Evolutionary conservation across 2,113 vertebrate genomes (phyloP), one percentile per base, ranked within the genome.

Genomic region (Picathartes gymnocephalus): DNA sequence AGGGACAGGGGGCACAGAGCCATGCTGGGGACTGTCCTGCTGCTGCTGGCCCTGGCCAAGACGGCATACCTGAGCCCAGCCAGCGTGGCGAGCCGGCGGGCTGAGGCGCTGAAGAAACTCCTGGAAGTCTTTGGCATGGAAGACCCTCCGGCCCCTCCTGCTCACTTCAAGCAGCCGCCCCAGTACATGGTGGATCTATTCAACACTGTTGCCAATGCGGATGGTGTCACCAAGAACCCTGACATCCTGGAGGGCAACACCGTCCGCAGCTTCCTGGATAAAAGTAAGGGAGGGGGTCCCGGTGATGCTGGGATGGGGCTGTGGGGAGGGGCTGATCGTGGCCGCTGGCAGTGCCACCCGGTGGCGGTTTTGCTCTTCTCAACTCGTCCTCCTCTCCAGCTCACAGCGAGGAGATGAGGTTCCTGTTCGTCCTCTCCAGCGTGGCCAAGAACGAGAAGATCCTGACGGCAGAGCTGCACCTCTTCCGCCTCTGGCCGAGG

Each of bases 141-240:
- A 28, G 99, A 98, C 15, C 97, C 98, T 3, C 99, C 99, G 0
- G 85, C 97, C 1, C 37, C 93, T 13, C 98, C 98, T 0, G 96
- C 96, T 31, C 95, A 94, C 19, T 88, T 96, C 96, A 98, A 98
- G 86, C 97, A 98, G 93, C 98, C 99, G 0, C 99, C 99, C 6
- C 99, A 99, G 97, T 99, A 99, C 95, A 99, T 99, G 99, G 97
- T 99, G 30, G 99, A 99, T 79, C 96, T 99, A 17, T 99, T 98
- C 96, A 98, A 99, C 96, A 98, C 98, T 0, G 98, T 99, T 0
- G 99, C 99, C 7, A 98, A 98, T 6, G 98, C 98, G 7, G 98
- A 99, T 7, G 99, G 99, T 1, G 98, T 99, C 73, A 99, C 99
- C 91, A 99, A 98, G 71, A 98, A 99, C 78, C 99, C 99, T 0